phyloP scores from a whole-genome alignment of 2,888 invertebrate genomes.

The Napeogenes sylphis region DNA sequence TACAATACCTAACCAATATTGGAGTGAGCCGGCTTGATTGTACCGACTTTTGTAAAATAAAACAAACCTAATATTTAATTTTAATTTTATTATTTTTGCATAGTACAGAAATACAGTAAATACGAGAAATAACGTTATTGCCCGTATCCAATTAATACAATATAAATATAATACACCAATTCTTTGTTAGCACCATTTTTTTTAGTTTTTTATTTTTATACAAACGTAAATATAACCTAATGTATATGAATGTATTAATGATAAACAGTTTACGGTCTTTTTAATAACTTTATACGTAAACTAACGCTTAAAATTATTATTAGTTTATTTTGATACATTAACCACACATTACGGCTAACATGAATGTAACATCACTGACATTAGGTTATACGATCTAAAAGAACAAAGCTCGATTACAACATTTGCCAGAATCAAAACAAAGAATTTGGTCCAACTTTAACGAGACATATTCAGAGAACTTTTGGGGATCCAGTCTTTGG shows the following conservation, averaged over 20 bases:
- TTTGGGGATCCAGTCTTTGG: conserved; percentile 71
- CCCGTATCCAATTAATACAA: conserved; percentile 57
- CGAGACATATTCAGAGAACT: conserved; percentile 41
- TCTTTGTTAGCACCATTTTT: conserved; percentile 75
- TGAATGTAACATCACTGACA: conserved; percentile 46
- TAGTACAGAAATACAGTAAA: conserved; percentile 68
- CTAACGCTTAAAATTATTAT: conserved; percentile 46
- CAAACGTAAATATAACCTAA: conserved; percentile 70
- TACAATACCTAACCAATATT: too few species aligned
- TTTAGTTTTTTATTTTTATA: conserved; percentile 53
- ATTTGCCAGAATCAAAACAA: conserved; percentile 38
- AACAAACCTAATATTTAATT: conserved; percentile 39
- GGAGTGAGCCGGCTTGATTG: too few species aligned
- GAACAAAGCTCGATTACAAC: conserved; percentile 10
- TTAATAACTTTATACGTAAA: conserved; percentile 48
- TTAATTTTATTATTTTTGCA: conserved; percentile 66
- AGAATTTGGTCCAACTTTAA: conserved; percentile 73
- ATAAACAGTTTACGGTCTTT: conserved; percentile 65
- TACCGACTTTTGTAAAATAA: too few species aligned
- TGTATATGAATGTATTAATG: conserved; percentile 63
- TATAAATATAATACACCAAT: conserved; percentile 64
- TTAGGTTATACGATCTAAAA: conserved; percentile 11
- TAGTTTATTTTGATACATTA: conserved; percentile 52
- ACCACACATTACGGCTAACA: conserved; percentile 56
- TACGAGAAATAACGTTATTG: conserved; percentile 60